Conservation (phyloP, 1,140 invertebrate genomes). For the Steinernema khuongi region DNA sequence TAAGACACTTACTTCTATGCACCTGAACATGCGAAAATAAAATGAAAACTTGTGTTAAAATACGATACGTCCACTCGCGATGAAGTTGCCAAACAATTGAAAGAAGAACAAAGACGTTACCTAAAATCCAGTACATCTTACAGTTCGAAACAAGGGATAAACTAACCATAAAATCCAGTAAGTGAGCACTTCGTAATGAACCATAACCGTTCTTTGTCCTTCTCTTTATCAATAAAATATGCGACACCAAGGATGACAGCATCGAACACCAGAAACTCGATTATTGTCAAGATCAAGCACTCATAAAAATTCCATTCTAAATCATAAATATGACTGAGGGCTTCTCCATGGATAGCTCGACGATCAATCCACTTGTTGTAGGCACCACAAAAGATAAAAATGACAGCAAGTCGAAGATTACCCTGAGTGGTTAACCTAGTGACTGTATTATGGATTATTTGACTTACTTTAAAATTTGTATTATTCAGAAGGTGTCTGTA, state of each 20-base stretch:
- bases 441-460: slow-evolving; percentile 7
- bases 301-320: slow-evolving; percentile 56
- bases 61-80: slow-evolving; percentile 40
- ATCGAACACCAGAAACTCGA: slow-evolving; percentile 41
- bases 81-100: slow-evolving; percentile 54
- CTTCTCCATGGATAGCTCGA: background rate
- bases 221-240: slow-evolving; percentile 2
- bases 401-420: slow-evolving; percentile 40
- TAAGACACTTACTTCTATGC: slow-evolving; percentile 40
- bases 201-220: background rate
- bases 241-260: background rate
- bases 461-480: slow-evolving; percentile 54
- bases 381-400: slow-evolving; percentile 51
- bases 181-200: slow-evolving; percentile 30
- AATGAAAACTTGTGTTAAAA: slow-evolving; percentile 47
- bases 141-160: background rate
- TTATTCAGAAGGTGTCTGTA: slow-evolving; percentile 78
- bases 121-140: slow-evolving; percentile 30
- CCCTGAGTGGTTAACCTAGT: background rate
- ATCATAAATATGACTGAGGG: slow-evolving; percentile 39
- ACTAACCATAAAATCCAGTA: slow-evolving; percentile 50
- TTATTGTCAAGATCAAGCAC: slow-evolving; percentile 41
- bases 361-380: slow-evolving; percentile 54
- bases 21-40: slow-evolving; percentile 56
- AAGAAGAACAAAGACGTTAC: slow-evolving; percentile 53